These are phyloP conservation scores for Pseudois nayaur DNA, from an alignment of 2,113 vertebrate species.

Conservation along the genomic window DNA sequence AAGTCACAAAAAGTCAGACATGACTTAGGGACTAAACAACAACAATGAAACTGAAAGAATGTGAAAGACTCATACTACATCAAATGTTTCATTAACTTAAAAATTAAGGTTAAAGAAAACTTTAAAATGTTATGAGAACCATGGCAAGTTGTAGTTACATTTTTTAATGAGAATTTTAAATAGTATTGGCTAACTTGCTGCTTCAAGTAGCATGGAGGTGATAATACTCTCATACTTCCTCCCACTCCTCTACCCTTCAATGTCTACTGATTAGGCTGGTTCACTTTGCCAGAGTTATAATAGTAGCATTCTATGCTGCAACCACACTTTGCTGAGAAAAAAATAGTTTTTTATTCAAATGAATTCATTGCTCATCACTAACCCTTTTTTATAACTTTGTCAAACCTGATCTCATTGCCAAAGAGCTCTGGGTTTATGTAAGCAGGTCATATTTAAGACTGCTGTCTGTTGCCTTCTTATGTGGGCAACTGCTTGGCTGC, in stretches of 20 bases:
- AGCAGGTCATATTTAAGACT: background rate
- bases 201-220: background rate
- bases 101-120: constrained; percentile 26
- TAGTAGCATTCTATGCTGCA: background rate
- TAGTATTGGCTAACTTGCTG: background rate
- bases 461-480: background rate
- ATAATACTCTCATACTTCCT: background rate
- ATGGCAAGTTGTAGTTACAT: background rate
- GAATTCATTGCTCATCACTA: background rate
- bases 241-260: background rate
- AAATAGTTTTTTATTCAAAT: background rate
- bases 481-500: background rate
- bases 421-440: background rate
- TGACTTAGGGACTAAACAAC: background rate
- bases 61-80: constrained; percentile 10
- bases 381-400: background rate
- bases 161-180: constrained; percentile 17
- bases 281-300: background rate
- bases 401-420: background rate
- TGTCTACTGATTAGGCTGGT: background rate
- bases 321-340: background rate
- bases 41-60: background rate
- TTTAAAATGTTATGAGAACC: background rate
- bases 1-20: background rate
- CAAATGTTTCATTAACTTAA: constrained; percentile 46